Base-by-base conservation (phyloP, 2,113 vertebrate genomes). In the Hipposideros armiger region DNA sequence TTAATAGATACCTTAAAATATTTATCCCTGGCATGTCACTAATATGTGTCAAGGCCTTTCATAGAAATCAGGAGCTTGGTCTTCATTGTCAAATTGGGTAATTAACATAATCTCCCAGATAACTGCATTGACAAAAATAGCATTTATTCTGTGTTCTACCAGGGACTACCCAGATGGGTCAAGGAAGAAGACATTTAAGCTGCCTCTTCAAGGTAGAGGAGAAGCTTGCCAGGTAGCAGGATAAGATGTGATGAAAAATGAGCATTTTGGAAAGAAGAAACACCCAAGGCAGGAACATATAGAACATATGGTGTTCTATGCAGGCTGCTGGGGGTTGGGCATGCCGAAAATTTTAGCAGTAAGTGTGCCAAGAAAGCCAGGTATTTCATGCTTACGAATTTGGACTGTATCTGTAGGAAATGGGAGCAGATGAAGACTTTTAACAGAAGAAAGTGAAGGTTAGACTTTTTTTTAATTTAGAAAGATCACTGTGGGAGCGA, bases 381-480 rank as follows among this genome's bases (percentile, higher is more conserved):
- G 58, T 47, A 64, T 50, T 72, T 87, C 52, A 83, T 72, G 32
- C 70, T 67, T 86, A 73, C 87, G 69, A 80, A 69, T 74, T 78
- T 84, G 20, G 30, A 78, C 16, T 96, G 94, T 72, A 56, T 91
- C 56, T 90, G 2, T 92, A 66, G 88, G 76, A 94, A 94, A 77
- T 76, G 73, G 20, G 58, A 86, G 42, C 81, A 60, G 36, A 22
- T 73, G 7, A 88, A 96, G 47, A 22, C 52, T 91, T 56, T 86
- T 58, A 62, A 28, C 87, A 81, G 81, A 91, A 80, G 58, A 36
- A 42, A 45, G 5, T 89, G 11, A 64, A 72, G 32, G 47, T 74
- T 47, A 36, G 2, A 72, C 36, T 36, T 50, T 50, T 50, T 80
- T 76, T 32, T 32, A 72, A 84, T 92, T 87, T 92, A 70, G 80